Conservation (phyloP, 2,113 vertebrate species). For the Arenaria interpres region DNA sequence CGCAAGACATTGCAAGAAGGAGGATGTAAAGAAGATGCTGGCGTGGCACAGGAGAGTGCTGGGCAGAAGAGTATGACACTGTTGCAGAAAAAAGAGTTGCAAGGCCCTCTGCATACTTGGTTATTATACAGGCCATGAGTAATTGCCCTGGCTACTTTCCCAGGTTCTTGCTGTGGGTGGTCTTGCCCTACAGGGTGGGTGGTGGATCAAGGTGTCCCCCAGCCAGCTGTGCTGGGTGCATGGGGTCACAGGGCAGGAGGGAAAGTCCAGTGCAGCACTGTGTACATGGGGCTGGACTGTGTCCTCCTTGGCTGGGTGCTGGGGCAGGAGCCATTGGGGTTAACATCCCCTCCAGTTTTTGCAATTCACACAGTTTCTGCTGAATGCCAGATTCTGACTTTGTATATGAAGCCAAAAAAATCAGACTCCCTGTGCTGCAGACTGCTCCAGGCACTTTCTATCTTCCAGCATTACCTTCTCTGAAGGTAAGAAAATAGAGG, state of each 20-base stretch:
- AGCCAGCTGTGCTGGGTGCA: background rate
- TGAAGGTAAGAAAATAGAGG: background rate
- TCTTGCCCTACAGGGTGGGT: background rate
- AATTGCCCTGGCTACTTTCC: background rate
- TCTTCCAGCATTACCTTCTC: background rate
- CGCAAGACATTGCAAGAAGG: background rate
- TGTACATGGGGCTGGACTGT: background rate
- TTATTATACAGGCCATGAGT: background rate
- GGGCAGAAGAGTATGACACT: background rate
- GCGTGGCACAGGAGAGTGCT: background rate
- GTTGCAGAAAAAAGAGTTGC: background rate
- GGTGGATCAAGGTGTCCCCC: background rate
- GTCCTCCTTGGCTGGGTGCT: background rate
- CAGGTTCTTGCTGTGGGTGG: background rate
- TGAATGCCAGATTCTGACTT: background rate
- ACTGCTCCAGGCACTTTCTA: background rate
- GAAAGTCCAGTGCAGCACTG: background rate
- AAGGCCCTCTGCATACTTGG: background rate
- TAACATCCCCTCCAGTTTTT: background rate
- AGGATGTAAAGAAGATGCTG: background rate
- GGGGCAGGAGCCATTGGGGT: background rate
- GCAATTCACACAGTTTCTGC: background rate
- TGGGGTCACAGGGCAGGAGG: background rate
- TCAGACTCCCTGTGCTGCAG: background rate
- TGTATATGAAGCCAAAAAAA: background rate